Evolutionary conservation across 2,888 invertebrate species (phyloP), one percentile per base, ranked within the genome.

Genomic region (Aelia acuminata): DNA sequence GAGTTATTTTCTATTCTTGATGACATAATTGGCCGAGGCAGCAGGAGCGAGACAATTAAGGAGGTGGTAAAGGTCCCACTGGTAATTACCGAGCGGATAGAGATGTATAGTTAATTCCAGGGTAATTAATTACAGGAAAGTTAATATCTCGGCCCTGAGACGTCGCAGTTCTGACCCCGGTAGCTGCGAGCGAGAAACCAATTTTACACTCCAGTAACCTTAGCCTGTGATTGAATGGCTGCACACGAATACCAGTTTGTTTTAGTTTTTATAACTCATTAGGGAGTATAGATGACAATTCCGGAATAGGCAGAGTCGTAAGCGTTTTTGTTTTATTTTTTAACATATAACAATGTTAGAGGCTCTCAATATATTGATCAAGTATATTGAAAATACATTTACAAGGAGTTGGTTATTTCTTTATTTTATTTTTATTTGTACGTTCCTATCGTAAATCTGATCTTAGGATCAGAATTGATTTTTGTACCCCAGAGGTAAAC

Each of bases 41-140:
- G 43, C 80, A 47, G 80, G 20, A 80, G 80, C 80, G n/a, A 47
- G 80, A n/a, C 80, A 39, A 80, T 80, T 80, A 80, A 70, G 63
- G 20, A 31, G 80, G 22, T 43, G 80, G 43, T 80, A 80, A 80
- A 80, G 80, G 80, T 80, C 80, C 80, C 80, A 39, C 15, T 43
- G 80, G 80, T 80, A 80, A 80, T 80, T 80, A 80, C 80, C 18
- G 39, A 80, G 43, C 80, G 43, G 80, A 80, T 80, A 43, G 80
- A 80, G 80, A 80, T 80, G 80, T 80, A 80, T 80, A 43, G 80
- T 80, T 80, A 80, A 80, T 80, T 80, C 80, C 80, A 43, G 39
- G 80, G 80, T 80, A 80, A 80, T 80, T 80, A 80, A 80, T 80
- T 80, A 80, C n/a, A 39, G 80, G 22, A 80, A 80, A 80, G 80